Evolutionary conservation across 2,113 vertebrate genomes (phyloP).

Genomic region (Prinia subflava): DNA sequence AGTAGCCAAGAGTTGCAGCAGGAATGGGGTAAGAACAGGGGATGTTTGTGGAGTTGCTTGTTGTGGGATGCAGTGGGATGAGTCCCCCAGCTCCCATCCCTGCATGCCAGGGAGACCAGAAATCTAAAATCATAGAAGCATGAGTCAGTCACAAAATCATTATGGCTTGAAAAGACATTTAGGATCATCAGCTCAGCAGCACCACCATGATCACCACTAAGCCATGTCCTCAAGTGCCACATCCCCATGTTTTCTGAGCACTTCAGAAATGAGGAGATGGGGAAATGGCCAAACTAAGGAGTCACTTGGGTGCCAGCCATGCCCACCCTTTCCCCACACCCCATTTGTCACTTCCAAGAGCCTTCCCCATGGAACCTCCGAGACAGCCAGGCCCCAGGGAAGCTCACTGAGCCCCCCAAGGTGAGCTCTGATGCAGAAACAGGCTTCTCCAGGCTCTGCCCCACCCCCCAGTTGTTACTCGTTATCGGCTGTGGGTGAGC

Average conservation of each 20-base stretch:
- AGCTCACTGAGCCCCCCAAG: rapidly evolving
- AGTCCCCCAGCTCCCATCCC: background rate
- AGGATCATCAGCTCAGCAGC: background rate
- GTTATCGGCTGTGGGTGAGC: background rate
- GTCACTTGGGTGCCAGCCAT: background rate
- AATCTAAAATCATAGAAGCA: background rate
- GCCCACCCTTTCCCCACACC: background rate
- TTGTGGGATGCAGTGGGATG: background rate
- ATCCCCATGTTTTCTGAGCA: rapidly evolving
- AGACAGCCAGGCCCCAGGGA: background rate
- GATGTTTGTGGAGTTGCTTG: background rate
- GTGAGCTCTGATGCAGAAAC: background rate
- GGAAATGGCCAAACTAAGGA: background rate
- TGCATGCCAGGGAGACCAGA: background rate
- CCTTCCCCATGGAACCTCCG: background rate
- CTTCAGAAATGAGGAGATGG: no score
- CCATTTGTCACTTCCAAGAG: background rate
- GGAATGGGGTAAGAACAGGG: background rate
- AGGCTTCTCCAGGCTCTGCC: background rate
- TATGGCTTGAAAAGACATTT: background rate
- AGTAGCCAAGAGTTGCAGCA: background rate
- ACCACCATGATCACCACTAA: background rate
- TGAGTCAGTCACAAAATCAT: background rate
- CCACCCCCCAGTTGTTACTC: rapidly evolving
- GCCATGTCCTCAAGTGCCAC: background rate